Conservation (phyloP, 2,113 vertebrate genomes). For the Myxocyprinus asiaticus region DNA sequence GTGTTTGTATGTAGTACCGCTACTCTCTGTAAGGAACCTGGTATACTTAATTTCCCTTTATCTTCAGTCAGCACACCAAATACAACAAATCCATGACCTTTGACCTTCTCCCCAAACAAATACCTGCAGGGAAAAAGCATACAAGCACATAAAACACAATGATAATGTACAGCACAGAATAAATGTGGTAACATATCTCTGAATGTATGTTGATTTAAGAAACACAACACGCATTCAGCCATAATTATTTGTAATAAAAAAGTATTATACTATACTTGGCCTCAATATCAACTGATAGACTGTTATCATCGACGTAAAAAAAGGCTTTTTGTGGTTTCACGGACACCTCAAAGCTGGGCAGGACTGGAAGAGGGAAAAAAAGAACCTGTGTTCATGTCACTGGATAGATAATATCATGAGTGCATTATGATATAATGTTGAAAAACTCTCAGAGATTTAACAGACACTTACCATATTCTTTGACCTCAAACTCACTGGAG, state of each 20-base stretch:
- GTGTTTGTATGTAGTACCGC: slow-evolving; percentile 53
- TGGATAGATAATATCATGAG: too few species aligned
- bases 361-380: slow-evolving; percentile 56
- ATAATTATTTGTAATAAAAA: not conserved
- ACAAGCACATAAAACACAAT: too few species aligned
- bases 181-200: too few species aligned
- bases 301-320: slow-evolving; percentile 74
- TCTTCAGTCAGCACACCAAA: slow-evolving; percentile 69
- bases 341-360: slow-evolving; percentile 81
- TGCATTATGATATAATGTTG: too few species aligned
- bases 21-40: slow-evolving; percentile 68
- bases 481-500: slow-evolving; percentile 71
- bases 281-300: slow-evolving; percentile 68
- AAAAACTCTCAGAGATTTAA: too few species aligned
- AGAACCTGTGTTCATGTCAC: not conserved
- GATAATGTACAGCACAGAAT: too few species aligned
- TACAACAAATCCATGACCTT: slow-evolving; percentile 71
- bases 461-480: slow-evolving; percentile 70
- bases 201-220: too few species aligned
- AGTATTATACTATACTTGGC: slow-evolving; percentile 17
- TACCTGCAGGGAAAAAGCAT: slow-evolving; percentile 62
- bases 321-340: slow-evolving; percentile 67
- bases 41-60: slow-evolving; percentile 63
- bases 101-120: slow-evolving; percentile 69
- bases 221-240: too few species aligned